Percentiles rank a stretch among this genome's conserved stretches.
Evolutionary conservation across 2,797 vertebrate species (phyloP).

Genomic region (Danionella dracula): DNA sequence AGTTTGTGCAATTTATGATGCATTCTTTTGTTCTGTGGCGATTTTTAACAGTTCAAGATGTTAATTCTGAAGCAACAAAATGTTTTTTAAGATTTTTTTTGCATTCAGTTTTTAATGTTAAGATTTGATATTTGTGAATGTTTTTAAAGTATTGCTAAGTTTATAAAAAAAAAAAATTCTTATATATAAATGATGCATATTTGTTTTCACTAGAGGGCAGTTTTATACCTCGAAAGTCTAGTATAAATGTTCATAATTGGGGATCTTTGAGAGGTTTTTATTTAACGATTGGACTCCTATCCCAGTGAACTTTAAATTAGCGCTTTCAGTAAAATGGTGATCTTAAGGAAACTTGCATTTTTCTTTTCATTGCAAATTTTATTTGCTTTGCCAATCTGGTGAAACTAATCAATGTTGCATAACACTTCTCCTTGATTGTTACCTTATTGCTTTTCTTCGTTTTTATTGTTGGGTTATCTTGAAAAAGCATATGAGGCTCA

Average conservation of each 20-base stretch:
- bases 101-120: too few relatives aligned
- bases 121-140: too few relatives aligned
- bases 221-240: not conserved
- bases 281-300: conserved; percentile 26
- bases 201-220: conserved; percentile 68
- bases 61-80: too few relatives aligned
- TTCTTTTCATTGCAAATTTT: conserved; percentile 11
- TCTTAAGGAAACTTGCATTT: not conserved
- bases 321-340: conserved; percentile 5
- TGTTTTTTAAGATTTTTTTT: too few relatives aligned
- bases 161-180: too few relatives aligned
- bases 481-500: not conserved
- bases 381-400: conserved; percentile 21
- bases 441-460: conserved; percentile 23
- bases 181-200: too few relatives aligned
- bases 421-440: conserved; percentile 24
- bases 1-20: too few relatives aligned
- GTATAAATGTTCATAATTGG: conserved; percentile 25
- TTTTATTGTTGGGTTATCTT: conserved; percentile 2
- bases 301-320: conserved; percentile 20
- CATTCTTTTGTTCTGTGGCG: too few relatives aligned
- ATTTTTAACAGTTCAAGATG: too few relatives aligned
- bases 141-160: too few relatives aligned
- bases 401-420: conserved; percentile 25
- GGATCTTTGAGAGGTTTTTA: conserved; percentile 5